These are phyloP conservation scores for Phenganax marumi DNA, from an alignment of 92 coral and sea anemone species.

Conservation along the genomic window DNA sequence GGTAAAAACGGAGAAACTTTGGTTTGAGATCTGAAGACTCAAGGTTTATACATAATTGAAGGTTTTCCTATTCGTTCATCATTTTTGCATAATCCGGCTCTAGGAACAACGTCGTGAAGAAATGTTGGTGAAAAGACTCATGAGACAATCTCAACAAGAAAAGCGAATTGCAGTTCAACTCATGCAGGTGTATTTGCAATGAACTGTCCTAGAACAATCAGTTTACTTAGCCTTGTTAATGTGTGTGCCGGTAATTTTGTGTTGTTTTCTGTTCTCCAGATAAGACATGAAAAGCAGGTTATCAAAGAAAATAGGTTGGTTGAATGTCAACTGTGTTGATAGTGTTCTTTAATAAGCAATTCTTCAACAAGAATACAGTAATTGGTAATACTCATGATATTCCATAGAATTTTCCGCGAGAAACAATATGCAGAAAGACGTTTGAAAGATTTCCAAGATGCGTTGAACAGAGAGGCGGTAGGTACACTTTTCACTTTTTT, in stretches of 20 bases:
- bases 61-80: not conserved
- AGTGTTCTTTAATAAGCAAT: not conserved
- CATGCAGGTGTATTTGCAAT: constrained; percentile 69
- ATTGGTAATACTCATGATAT: not conserved
- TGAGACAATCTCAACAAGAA: constrained; percentile 98
- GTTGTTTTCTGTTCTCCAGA: constrained; percentile 45
- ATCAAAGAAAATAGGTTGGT: constrained; percentile 88
- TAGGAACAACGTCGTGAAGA: constrained; percentile 99
- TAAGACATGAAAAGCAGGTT: constrained; percentile 89
- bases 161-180: constrained; percentile 95
- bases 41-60: not conserved
- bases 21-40: not conserved
- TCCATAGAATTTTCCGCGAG: constrained; percentile 81
- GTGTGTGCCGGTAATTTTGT: not conserved
- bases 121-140: constrained; percentile 90
- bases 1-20: constrained; percentile 27
- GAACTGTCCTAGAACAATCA: not conserved
- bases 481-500: constrained; percentile 26
- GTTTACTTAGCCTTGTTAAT: not conserved
- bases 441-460: constrained; percentile 93
- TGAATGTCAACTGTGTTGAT: not conserved
- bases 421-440: constrained; percentile 96
- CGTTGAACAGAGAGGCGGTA: constrained; percentile 91
- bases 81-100: not conserved
- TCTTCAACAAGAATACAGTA: not conserved